A percentile compares a stretch with the other conserved stretches of the same genome.
phyloP scores from a whole-genome alignment of 2,888 invertebrate species.

The Xestoiulus laeticollis region DNA sequence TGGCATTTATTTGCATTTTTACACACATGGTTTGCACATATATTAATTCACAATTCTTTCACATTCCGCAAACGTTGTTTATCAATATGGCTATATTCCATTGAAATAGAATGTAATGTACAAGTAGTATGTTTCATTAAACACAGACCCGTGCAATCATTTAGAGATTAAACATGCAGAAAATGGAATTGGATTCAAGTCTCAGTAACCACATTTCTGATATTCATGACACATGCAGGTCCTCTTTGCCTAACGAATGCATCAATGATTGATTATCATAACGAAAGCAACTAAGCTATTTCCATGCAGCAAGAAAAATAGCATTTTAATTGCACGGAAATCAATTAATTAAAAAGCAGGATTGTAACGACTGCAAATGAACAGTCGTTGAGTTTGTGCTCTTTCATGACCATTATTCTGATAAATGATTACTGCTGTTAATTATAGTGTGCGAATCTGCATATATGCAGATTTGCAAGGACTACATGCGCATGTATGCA shows the following conservation, averaged over 20 bases:
- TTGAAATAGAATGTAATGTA: too few species aligned
- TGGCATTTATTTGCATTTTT: too few species aligned
- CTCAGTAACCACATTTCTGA: background rate
- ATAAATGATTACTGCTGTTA: conserved; percentile 47
- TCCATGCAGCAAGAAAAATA: conserved; percentile 7
- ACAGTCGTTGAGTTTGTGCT: conserved; percentile 43
- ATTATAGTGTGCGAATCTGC: conserved; percentile 34
- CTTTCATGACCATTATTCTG: conserved; percentile 31
- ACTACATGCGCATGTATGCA: background rate
- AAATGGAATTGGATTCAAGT: background rate
- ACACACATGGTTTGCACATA: too few species aligned
- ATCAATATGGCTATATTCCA: background rate
- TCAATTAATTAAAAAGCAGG: conserved; percentile 45
- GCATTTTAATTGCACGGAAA: conserved; percentile 48
- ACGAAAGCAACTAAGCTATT: background rate
- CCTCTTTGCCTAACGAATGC: background rate
- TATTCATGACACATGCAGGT: background rate
- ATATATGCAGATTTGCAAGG: background rate
- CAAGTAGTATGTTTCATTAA: background rate
- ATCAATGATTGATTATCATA: background rate
- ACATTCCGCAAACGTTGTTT: too few species aligned
- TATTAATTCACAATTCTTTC: too few species aligned
- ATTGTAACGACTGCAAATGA: conserved; percentile 39
- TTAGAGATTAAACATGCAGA: background rate
- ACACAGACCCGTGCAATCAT: background rate